Conservation (phyloP, 1,140 invertebrate genomes). For the Drosophila mayri region DNA sequence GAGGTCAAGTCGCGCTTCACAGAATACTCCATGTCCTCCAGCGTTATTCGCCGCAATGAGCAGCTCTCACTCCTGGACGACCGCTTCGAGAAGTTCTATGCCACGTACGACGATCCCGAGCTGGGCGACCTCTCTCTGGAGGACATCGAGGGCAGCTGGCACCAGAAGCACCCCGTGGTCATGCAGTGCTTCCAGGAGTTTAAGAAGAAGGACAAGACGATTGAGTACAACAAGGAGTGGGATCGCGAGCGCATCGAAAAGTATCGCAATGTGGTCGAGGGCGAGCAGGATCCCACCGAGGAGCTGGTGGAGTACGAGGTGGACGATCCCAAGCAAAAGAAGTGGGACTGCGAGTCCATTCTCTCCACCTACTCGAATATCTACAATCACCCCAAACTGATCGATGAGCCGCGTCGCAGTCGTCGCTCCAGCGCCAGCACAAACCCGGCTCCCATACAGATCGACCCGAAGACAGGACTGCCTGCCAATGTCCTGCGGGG, state of each 20-base stretch:
- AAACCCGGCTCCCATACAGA: constrained; percentile 87
- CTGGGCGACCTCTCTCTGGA: constrained; percentile 95
- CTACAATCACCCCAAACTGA: constrained; percentile 96
- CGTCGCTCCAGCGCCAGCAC: constrained; percentile 82
- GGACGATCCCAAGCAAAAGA: constrained; percentile 87
- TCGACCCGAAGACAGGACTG: constrained; percentile 90
- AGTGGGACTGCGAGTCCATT: constrained; percentile 98
- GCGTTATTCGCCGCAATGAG: constrained; percentile 94
- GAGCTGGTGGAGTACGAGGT: constrained; percentile 88
- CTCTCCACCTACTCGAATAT: constrained; percentile 95
- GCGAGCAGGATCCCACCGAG: constrained; percentile 86
- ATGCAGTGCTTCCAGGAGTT: constrained; percentile 88
- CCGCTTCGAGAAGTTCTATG: constrained; percentile 96
- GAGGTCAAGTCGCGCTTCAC: constrained; percentile 96
- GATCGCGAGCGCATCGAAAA: constrained; percentile 88
- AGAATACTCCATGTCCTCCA: constrained; percentile 97
- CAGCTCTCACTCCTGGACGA: constrained; percentile 94
- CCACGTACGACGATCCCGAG: constrained; percentile 94
- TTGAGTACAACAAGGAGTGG: constrained; percentile 88
- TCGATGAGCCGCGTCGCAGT: constrained; percentile 90
- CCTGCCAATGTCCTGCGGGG: constrained; percentile 88
- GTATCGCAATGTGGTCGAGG: constrained; percentile 86
- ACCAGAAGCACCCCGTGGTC: constrained; percentile 89
- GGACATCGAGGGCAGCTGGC: constrained; percentile 94
- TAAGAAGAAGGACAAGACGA: constrained; percentile 86